phyloP scores from a whole-genome alignment of 2,888 invertebrate species.

The Clostera curtula region DNA sequence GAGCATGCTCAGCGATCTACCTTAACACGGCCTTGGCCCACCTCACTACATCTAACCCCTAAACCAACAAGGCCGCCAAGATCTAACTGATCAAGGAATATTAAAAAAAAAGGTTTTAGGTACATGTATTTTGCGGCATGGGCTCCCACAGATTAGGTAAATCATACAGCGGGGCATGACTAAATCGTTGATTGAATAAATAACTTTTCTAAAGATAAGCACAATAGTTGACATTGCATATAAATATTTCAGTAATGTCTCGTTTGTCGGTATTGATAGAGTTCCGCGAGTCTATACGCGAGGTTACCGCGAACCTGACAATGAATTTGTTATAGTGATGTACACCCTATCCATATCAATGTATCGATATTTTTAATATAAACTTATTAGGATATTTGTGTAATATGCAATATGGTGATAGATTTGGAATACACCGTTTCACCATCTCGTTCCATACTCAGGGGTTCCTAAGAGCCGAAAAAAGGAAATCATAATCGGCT shows the following conservation, averaged over 20 bases:
- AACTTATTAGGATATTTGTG: too few species aligned
- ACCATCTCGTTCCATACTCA: too few species aligned
- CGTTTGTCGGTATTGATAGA: conserved; percentile 44
- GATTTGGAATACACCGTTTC: too few species aligned
- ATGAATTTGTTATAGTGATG: conserved; percentile 58
- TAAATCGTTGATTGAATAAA: too few species aligned
- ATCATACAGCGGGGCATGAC: too few species aligned
- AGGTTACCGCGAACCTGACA: conserved; percentile 70
- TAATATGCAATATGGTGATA: too few species aligned
- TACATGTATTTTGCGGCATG: too few species aligned
- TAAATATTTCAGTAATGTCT: conserved; percentile 52
- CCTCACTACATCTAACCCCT: neutral
- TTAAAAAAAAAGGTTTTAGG: neutral
- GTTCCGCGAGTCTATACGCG: conserved; percentile 65
- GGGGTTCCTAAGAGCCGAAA: too few species aligned
- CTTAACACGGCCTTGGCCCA: neutral
- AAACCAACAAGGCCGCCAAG: neutral
- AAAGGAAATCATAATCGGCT: too few species aligned
- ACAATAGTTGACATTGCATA: conserved; percentile 38
- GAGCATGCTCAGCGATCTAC: too few species aligned
- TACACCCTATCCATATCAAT: neutral
- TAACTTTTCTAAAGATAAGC: conserved; percentile 4
- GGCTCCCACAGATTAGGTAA: too few species aligned
- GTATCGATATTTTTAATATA: conserved; percentile 3
- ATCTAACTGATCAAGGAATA: neutral